A percentile compares a stretch with the other conserved stretches of the same genome.
phyloP scores from a whole-genome alignment of 2,888 invertebrate genomes.

The Luperina testacea region DNA sequence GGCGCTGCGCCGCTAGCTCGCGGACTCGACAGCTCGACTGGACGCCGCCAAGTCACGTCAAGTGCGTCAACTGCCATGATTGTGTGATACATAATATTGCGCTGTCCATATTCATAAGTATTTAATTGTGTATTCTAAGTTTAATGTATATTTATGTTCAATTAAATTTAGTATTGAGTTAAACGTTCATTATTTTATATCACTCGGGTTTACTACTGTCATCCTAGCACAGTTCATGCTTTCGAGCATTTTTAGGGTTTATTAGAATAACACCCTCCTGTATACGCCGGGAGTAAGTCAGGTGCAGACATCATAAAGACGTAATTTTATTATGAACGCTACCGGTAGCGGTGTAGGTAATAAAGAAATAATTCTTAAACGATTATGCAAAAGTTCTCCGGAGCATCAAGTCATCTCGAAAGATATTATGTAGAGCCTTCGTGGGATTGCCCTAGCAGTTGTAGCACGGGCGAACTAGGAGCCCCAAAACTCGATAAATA shows the following conservation, averaged over 20 bases:
- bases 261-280: neutral
- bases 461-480: too few relatives aligned
- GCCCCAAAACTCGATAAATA: too few relatives aligned
- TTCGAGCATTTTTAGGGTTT: neutral
- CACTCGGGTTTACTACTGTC: too few relatives aligned
- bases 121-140: constrained; percentile 58
- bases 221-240: neutral
- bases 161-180: constrained; percentile 51
- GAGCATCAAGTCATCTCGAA: too few relatives aligned
- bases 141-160: constrained; percentile 57
- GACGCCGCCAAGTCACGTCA: constrained; percentile 9
- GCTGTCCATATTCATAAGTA: constrained; percentile 55
- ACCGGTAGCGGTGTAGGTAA: neutral
- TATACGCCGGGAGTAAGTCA: neutral
- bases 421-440: neutral
- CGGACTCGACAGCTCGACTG: neutral
- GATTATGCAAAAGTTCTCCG: too few relatives aligned
- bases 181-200: constrained; percentile 21
- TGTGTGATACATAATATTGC: constrained; percentile 33
- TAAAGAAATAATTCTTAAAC: neutral
- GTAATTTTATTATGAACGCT: neutral
- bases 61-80: constrained; percentile 7
- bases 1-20: neutral
- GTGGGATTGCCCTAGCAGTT: neutral
- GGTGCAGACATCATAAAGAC: neutral